Base-by-base conservation (phyloP, 2,113 vertebrate species). In the Pipa parva region DNA sequence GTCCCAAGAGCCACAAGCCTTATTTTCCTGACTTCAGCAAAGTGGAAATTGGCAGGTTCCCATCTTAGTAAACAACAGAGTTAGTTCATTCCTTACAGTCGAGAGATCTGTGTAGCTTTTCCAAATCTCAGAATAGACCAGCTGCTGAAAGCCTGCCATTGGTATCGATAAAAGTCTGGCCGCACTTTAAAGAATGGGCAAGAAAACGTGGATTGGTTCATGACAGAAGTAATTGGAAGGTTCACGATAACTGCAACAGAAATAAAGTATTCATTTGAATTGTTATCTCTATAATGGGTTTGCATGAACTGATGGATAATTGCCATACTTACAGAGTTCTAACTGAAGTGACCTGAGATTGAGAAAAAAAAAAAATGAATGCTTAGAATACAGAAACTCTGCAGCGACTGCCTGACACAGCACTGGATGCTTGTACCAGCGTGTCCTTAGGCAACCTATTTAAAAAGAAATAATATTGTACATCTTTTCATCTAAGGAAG, bases 51-150 rank as follows among this genome's bases (percentile, higher is more conserved):
- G 85, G 88, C 84, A 78, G 76, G 17, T 1, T 75, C 79, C 77
- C 82, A 81, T 73, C 76, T 69, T 70, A 74, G 80, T 73, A 82
- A 85, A 85, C 88, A 88, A 72, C 67, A 80, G 80, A 72, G 73
- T 84, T 81, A 87, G 48, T 57, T 86, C 81, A 82, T 68, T 56
- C 71, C 71, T 7, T 5, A 36, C 76, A 39, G 77, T 0, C 0
- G 63, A 57, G 73, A 78, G 68, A 78, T 76, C 54, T 73, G 63
- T 69, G 74, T 10, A 78, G 77, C 75, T 79, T 70, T 54, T 54
- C 73, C 63, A 77, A 77, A 62, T 76, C 79, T 79, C 76, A 65
- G 61, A 5, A 71, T 72, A 77, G 73, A 68, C 50, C 20, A 63
- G 69, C 76, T 67, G 74, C 71, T 78, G 78, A 86, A 80, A 84